phyloP scores from a whole-genome alignment of 1,140 invertebrate genomes.

The Drosophila rhopaloa region DNA sequence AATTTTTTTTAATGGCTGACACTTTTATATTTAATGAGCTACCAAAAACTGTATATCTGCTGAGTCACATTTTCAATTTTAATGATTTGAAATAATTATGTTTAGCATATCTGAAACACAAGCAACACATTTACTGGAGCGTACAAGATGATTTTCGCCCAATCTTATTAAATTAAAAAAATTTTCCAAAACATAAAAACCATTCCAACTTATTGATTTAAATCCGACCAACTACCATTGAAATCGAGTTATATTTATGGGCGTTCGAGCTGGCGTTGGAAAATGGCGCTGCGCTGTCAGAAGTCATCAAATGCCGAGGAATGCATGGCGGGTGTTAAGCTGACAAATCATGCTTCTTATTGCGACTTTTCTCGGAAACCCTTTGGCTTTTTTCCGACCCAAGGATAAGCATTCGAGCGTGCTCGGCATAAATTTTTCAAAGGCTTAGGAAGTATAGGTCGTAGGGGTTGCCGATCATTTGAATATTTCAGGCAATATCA shows the following conservation, averaged over 20 bases:
- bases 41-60: too few species aligned
- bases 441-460: neutral
- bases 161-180: slow-evolving; percentile 10
- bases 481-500: slow-evolving; percentile 83
- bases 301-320: slow-evolving; percentile 32
- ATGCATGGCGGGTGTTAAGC: slow-evolving; percentile 75
- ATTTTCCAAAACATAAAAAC: slow-evolving; percentile 25
- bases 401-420: neutral
- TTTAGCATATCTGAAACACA: neutral
- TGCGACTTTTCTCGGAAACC: slow-evolving; percentile 51
- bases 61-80: neutral
- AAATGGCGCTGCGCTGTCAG: slow-evolving; percentile 48
- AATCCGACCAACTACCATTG: slow-evolving; percentile 5
- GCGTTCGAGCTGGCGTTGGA: slow-evolving; percentile 8
- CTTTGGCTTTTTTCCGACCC: slow-evolving; percentile 20
- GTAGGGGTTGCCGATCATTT: slow-evolving; percentile 50
- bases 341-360: slow-evolving; percentile 84
- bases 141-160: neutral
- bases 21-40: too few species aligned
- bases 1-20: too few species aligned
- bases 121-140: neutral
- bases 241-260: slow-evolving; percentile 21
- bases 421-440: slow-evolving; percentile 41
- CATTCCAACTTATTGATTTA: slow-evolving; percentile 7
- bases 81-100: neutral